Evolutionary conservation across 2,888 invertebrate genomes (phyloP), one percentile per base, ranked within the genome.

Genomic region (Tethea ocularis): DNA sequence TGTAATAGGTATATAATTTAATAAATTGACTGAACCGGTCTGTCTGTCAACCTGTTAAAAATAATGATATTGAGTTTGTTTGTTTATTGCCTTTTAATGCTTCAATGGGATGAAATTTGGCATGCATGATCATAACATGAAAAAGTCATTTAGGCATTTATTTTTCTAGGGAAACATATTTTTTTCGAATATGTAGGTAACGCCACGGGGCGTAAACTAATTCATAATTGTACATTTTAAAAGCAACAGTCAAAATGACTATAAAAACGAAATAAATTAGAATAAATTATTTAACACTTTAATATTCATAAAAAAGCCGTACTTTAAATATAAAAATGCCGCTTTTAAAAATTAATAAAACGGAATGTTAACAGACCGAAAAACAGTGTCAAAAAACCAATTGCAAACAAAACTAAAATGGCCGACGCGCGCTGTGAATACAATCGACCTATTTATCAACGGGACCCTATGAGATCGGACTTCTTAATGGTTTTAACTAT

Each of bases 381-480:
- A 52, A 26, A 29, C 10, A 53, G 67, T 72, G 75, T 84, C 75
- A 76, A 77, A 74, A 78, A 77, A 77, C 81, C 82, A 78, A 84
- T 86, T 78, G 83, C 82, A 69, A 85, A 82, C 76, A 77, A 74
- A 76, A 75, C 73, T 71, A 76, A 80, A 75, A 79, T 78, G 77
- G 78, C 33, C 74, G 74, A 71, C 73, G 76, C 80, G 75, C 74
- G 80, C 64, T 70, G 65, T 61, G 88, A 83, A 89, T 88, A 86
- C 82, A 86, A 86, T 80, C 72, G 69, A 77, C 83, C 72, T 76
- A 87, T 89, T 89, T 87, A 85, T 87, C 85, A 87, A 65, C n/a
- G 38, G 38, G 2, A n/a, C n/a, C 38, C 82, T 84, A 84, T 84
- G 84, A 82, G 79, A 77, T 74, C 74, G 70, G 79, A 82, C 80